These are phyloP conservation scores for Grallaria varia DNA, from an alignment of 2,113 vertebrate genomes.

Conservation along the genomic window DNA sequence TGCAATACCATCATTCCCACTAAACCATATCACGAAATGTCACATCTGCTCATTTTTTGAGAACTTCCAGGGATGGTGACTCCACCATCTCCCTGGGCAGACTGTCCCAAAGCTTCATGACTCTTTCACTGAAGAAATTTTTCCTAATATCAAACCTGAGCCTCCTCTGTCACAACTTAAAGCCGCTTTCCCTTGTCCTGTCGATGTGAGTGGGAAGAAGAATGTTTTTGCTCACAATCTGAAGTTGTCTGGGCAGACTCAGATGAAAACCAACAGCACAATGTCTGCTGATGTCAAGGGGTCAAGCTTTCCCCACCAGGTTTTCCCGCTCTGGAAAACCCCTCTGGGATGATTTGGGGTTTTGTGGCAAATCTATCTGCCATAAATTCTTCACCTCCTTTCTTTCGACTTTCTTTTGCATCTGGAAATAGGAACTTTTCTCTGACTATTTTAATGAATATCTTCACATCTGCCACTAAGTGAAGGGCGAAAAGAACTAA, in stretches of 20 bases:
- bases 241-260: background rate
- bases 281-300: background rate
- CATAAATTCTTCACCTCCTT: background rate
- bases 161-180: background rate
- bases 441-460: background rate
- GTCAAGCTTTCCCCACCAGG: background rate
- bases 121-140: background rate
- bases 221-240: background rate
- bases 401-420: background rate
- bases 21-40: background rate
- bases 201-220: background rate
- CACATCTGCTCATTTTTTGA: background rate
- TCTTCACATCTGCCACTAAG: background rate
- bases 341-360: background rate
- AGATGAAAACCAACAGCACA: background rate
- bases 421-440: background rate
- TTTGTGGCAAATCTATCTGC: background rate
- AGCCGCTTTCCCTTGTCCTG: background rate
- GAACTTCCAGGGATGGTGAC: background rate
- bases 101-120: too few relatives aligned
- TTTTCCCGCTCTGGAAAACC: background rate
- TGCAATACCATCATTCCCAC: background rate
- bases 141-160: fast-evolving
- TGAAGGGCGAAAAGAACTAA: background rate
- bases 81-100: background rate